Conservation (phyloP, 1,140 invertebrate genomes). For the Nautilus pompilius region DNA sequence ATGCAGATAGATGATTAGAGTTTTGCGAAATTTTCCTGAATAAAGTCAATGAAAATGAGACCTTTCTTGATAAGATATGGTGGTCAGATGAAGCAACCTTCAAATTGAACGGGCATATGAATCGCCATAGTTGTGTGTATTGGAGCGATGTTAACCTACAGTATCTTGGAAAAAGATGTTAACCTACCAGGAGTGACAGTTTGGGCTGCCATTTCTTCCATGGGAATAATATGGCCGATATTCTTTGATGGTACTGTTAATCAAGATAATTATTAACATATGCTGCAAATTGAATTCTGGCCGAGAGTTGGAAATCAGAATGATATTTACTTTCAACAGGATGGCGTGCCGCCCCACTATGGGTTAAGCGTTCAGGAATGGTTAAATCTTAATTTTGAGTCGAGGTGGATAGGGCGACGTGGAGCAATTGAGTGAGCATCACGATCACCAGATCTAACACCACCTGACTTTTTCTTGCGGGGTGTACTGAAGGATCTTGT, state of each 20-base stretch:
- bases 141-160: not conserved
- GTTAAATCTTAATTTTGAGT: not conserved
- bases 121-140: constrained; percentile 3
- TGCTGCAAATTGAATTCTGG: no score
- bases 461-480: not conserved
- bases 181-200: not conserved
- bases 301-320: no score
- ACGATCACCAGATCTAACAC: constrained; percentile 1
- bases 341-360: no score
- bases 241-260: not conserved
- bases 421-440: not conserved
- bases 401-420: not conserved
- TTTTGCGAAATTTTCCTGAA: not conserved
- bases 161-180: not conserved
- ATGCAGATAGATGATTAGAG: not conserved
- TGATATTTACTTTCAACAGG: no score
- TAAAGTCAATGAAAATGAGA: constrained; percentile 1
- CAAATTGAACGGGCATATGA: constrained; percentile 2
- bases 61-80: constrained; percentile 1
- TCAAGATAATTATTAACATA: constrained; percentile 3
- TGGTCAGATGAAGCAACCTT: constrained; percentile 2
- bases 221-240: not conserved
- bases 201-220: constrained; percentile 1
- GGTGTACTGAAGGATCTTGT: not conserved
- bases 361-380: no score